phyloP scores from a whole-genome alignment of 2,797 vertebrate genomes.

The Halcyon badia region DNA sequence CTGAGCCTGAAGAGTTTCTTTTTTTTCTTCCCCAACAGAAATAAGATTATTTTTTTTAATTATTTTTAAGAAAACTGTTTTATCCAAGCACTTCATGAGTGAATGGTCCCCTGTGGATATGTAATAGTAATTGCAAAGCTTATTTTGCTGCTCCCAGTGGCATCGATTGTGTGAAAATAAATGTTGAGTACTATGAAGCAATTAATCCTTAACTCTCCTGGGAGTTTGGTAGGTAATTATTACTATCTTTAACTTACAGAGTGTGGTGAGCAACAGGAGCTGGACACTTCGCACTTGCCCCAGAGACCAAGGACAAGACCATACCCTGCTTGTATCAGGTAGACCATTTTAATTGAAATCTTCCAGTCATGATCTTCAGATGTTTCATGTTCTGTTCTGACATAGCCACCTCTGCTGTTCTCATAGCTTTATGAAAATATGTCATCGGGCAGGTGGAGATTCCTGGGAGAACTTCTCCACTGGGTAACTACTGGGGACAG shows the following conservation, averaged over 20 bases:
- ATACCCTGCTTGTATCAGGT: background rate
- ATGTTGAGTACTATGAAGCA: conserved; percentile 25
- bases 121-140: conserved; percentile 5
- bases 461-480: background rate
- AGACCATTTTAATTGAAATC: background rate
- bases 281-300: background rate
- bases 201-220: conserved; percentile 44
- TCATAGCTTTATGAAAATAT: background rate
- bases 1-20: background rate
- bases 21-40: background rate
- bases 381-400: background rate
- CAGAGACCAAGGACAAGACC: conserved; percentile 1
- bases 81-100: background rate
- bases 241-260: conserved; percentile 10
- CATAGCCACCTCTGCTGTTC: background rate
- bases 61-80: background rate
- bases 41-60: background rate
- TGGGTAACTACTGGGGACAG: background rate
- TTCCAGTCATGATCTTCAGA: background rate
- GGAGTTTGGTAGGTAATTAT: conserved; percentile 29
- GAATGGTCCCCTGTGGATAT: background rate
- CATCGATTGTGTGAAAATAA: conserved; percentile 51
- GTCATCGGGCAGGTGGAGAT: background rate
- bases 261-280: background rate
- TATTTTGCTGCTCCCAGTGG: conserved; percentile 16